Conservation (phyloP, 2,113 vertebrate species). For the Dolichotis patagonum region DNA sequence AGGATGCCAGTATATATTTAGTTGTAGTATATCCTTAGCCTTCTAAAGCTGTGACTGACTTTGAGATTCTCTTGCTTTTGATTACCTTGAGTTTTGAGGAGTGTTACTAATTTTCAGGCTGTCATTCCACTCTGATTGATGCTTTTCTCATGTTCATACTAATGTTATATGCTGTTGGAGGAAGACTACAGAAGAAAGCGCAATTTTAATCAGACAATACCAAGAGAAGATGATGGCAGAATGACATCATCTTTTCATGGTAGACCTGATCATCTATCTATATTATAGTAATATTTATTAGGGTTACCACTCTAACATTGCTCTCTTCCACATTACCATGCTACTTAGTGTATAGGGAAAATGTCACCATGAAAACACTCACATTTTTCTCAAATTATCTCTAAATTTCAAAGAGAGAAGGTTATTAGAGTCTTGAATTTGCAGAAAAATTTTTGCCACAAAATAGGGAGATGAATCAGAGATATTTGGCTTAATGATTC, state of each 20-base stretch:
- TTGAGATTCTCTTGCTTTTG: background rate
- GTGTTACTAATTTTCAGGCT: background rate
- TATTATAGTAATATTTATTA: background rate
- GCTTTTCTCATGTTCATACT: background rate
- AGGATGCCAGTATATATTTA: background rate
- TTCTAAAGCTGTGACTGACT: background rate
- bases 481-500: background rate
- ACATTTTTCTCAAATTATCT: background rate
- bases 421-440: background rate
- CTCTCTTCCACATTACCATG: background rate
- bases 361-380: background rate
- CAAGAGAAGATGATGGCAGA: background rate
- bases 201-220: background rate
- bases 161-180: background rate
- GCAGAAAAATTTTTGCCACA: background rate
- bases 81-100: background rate
- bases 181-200: background rate
- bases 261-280: background rate
- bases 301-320: background rate
- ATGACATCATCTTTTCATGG: background rate
- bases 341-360: background rate
- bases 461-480: background rate
- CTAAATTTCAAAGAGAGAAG: background rate
- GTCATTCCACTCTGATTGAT: background rate
- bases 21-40: background rate